Base-by-base conservation (phyloP, 1,140 invertebrate species). In the Onthophagus taurus region DNA sequence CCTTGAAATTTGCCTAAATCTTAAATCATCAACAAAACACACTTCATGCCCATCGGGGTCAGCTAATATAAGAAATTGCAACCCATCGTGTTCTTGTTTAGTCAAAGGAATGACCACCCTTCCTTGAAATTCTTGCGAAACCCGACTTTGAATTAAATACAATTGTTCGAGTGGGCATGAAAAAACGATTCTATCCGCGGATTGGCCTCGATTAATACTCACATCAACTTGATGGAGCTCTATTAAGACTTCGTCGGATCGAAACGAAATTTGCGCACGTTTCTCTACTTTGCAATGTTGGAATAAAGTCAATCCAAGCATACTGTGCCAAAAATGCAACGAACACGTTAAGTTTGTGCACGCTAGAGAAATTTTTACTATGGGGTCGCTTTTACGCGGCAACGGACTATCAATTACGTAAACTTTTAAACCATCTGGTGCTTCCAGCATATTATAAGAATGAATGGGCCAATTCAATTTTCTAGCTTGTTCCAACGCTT, bases 31-130 rank as follows among this genome's bases (percentile, higher is more conserved):
- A n/a, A 98, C 96, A 69, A 97, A 97, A 69, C 95, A 97, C 47
- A 99, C 98, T 72, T 98, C 94, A 71, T 98, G 94, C 1, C 78
- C 89, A 72, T 98, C 91, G 1, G 94, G 94, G 73, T 98, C 95
- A 19, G 86, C 86, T 5, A 97, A 68, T 57, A 99, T 98, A 14
- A 98, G 86, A 20, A 99, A 87, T 88, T 2, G 91, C 91, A 69
- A 98, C 98, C 33, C 90, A 94, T 0, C 94, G 94, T 1, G 95
- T 56, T 94, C 89, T 34, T 98, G 66, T 45, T 80, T 85, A 20
- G 94, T 81, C 6, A 94, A 68, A 11, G 89, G 88, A 2, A 83
- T 77, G 7, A 70, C 75, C 13, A 80, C 75, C 52, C 81, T 77
- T 31, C 97, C 81, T 50, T 72, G n/a, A n/a, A n/a, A n/a, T n/a